phyloP scores from a whole-genome alignment of 2,797 vertebrate species.

The Pyrrhura leucotis region DNA sequence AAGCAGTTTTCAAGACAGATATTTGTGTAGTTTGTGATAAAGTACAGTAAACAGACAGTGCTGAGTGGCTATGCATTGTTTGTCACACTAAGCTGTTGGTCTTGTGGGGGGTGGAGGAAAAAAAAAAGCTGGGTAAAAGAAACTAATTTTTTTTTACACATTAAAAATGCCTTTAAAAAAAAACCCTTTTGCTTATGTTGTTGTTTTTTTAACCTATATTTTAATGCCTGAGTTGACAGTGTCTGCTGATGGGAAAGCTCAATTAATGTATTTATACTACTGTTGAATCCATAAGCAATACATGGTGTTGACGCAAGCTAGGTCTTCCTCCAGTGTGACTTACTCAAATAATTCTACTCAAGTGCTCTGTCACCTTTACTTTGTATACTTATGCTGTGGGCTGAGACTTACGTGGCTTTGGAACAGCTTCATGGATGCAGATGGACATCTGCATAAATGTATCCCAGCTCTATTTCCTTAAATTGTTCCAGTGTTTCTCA shows the following conservation, averaged over 20 bases:
- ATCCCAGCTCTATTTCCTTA: background rate
- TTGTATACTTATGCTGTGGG: too few relatives aligned
- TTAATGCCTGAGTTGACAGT: background rate
- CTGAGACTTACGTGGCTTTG: background rate
- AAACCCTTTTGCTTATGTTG: background rate
- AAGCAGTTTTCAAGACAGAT: background rate
- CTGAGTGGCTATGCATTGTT: background rate
- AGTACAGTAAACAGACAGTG: background rate
- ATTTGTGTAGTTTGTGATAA: background rate
- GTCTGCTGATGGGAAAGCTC: background rate
- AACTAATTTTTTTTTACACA: background rate
- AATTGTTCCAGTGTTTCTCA: background rate
- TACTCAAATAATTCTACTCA: background rate
- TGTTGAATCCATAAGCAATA: background rate
- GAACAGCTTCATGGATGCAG: background rate
- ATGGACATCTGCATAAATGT: background rate
- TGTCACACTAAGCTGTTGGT: background rate
- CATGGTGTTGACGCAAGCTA: fast-evolving
- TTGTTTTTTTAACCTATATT: fast-evolving
- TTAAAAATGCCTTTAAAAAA: background rate
- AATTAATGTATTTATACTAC: fast-evolving
- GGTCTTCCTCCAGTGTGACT: background rate
- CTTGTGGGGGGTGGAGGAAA: background rate
- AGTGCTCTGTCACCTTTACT: background rate
- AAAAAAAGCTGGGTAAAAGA: background rate